Percentiles rank a stretch among this genome's conserved stretches.
phyloP scores from a whole-genome alignment of 2,888 invertebrate species.

The Silvanus unidentatus region DNA sequence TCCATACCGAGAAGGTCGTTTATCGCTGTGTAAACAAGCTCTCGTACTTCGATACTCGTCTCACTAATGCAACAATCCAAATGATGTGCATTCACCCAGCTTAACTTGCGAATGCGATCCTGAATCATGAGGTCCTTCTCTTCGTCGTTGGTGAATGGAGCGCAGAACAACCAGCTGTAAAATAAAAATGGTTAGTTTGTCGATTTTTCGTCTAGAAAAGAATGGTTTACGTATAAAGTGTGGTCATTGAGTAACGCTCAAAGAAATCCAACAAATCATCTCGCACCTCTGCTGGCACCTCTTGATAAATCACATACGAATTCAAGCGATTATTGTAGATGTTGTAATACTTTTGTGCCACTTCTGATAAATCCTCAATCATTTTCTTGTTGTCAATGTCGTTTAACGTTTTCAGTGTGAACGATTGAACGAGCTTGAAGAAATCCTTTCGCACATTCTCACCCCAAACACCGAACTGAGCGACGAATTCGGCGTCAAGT shows the following conservation, averaged over 20 bases:
- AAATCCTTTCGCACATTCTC: slow-evolving; percentile 56
- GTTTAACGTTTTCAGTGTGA: slow-evolving; percentile 58
- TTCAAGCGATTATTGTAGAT: slow-evolving; percentile 70
- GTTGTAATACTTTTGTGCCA: slow-evolving; percentile 87
- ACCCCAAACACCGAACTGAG: slow-evolving; percentile 44
- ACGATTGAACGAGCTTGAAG: slow-evolving; percentile 61
- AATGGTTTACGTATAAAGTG: slow-evolving; percentile 82
- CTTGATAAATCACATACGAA: slow-evolving; percentile 57
- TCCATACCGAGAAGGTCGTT: slow-evolving; percentile 86
- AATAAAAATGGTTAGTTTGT: slow-evolving; percentile 29
- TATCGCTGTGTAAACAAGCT: slow-evolving; percentile 88
- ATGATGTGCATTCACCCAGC: slow-evolving; percentile 94
- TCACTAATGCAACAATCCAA: slow-evolving; percentile 90
- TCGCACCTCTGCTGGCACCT: slow-evolving; percentile 63
- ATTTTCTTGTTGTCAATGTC: slow-evolving; percentile 54
- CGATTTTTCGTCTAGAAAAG: slow-evolving; percentile 26
- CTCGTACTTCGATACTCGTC: slow-evolving; percentile 74
- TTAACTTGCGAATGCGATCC: slow-evolving; percentile 86
- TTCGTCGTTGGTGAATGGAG: slow-evolving; percentile 83
- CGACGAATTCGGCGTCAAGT: slow-evolving; percentile 42
- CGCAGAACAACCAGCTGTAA: slow-evolving; percentile 77
- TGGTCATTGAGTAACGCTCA: slow-evolving; percentile 89
- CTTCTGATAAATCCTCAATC: slow-evolving; percentile 82
- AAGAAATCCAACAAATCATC: slow-evolving; percentile 85
- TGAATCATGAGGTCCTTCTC: slow-evolving; percentile 91